These are phyloP conservation scores for Lycophotia porphyrea DNA, from an alignment of 2,888 invertebrate genomes.

Conservation along the genomic window DNA sequence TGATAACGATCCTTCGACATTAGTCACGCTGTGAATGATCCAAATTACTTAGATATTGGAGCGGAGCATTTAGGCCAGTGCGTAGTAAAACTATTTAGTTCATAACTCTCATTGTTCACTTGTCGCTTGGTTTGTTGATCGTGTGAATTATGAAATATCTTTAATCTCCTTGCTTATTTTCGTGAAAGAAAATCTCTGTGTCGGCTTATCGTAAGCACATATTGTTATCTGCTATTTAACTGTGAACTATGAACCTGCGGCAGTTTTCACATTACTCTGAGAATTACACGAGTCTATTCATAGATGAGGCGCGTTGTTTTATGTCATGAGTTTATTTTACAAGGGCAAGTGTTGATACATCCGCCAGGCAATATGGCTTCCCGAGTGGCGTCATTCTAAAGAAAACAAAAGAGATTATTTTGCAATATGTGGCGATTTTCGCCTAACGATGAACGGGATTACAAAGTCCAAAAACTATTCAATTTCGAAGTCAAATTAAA, in stretches of 20 bases:
- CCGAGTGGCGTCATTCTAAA: constrained; percentile 3
- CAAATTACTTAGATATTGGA: constrained; percentile 36
- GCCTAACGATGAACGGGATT: not conserved
- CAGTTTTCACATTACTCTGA: constrained; percentile 35
- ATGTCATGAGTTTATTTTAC: constrained; percentile 35
- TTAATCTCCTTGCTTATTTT: constrained; percentile 18
- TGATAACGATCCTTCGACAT: constrained; percentile 47
- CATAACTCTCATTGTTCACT: constrained; percentile 3
- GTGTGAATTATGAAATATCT: constrained; percentile 20
- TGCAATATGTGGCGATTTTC: not conserved
- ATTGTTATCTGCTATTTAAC: constrained; percentile 33
- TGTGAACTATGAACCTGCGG: constrained; percentile 53
- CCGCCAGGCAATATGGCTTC: constrained; percentile 37
- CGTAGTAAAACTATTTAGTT: constrained; percentile 18
- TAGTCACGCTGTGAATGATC: constrained; percentile 45
- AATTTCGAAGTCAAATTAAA: not conserved
- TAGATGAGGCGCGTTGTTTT: constrained; percentile 20
- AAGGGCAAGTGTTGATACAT: constrained; percentile 25
- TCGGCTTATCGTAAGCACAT: constrained; percentile 24
- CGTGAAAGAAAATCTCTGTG: constrained; percentile 25
- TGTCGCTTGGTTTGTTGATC: constrained; percentile 23
- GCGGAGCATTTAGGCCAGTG: constrained; percentile 11
- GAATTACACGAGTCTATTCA: constrained; percentile 25
- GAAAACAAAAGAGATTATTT: constrained; percentile 4
- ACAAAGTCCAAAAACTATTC: not conserved